A percentile compares a stretch with the other conserved stretches of the same genome.
phyloP scores from a whole-genome alignment of 1,140 invertebrate genomes.

The Neodiprion virginianus region DNA sequence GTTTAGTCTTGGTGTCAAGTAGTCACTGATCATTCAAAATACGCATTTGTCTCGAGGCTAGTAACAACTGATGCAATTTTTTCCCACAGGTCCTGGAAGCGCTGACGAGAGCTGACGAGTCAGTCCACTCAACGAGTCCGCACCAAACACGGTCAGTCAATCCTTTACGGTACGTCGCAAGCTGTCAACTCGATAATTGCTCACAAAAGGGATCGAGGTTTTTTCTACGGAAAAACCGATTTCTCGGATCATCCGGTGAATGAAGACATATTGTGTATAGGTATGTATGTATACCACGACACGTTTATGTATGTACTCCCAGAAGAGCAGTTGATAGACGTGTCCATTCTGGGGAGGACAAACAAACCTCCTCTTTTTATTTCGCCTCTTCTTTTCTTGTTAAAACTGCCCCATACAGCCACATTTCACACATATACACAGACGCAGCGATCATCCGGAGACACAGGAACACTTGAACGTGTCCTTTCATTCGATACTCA shows the following conservation, averaged over 20 bases:
- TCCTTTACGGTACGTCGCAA: slow-evolving; percentile 20
- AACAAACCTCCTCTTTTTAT: not conserved
- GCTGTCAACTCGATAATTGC: slow-evolving; percentile 30
- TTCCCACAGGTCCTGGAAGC: too few species aligned
- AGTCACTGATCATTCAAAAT: too few species aligned
- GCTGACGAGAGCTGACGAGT: too few species aligned
- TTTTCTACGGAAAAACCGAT: slow-evolving; percentile 24
- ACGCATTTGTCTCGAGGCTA: too few species aligned
- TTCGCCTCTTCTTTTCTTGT: not conserved
- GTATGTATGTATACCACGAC: too few species aligned
- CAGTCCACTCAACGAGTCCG: too few species aligned
- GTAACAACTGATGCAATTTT: too few species aligned
- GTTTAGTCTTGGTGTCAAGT: not conserved
- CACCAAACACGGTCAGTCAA: not conserved
- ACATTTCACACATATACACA: not conserved
- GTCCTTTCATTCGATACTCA: too few species aligned
- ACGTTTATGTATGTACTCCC: too few species aligned
- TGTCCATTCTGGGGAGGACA: not conserved
- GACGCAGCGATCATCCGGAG: too few species aligned
- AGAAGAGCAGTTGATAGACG: not conserved
- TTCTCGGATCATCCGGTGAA: slow-evolving; percentile 27
- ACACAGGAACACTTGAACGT: too few species aligned
- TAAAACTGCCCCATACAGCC: not conserved
- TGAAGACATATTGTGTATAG: not conserved
- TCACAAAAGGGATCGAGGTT: slow-evolving; percentile 19